phyloP scores from a whole-genome alignment of 2,888 invertebrate genomes.

The Euplexia lucipara region DNA sequence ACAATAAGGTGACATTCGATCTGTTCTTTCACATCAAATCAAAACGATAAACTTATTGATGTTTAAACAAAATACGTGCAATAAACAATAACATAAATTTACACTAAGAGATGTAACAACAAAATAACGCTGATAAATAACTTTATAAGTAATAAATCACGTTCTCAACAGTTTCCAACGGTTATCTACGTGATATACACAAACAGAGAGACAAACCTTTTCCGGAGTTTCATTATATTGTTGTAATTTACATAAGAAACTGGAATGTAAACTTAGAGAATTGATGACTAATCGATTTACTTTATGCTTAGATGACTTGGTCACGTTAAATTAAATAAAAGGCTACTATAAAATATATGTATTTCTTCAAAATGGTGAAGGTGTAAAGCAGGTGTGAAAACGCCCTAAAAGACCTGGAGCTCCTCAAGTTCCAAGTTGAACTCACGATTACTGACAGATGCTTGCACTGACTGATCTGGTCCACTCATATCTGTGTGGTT shows the following conservation, averaged over 20 bases:
- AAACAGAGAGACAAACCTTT: slow-evolving; percentile 55
- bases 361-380: neutral
- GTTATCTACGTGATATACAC: slow-evolving; percentile 62
- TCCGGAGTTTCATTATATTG: slow-evolving; percentile 36
- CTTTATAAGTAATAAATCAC: slow-evolving; percentile 46
- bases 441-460: too few species aligned
- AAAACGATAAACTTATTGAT: slow-evolving; percentile 53
- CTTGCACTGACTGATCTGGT: too few species aligned
- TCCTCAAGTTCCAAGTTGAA: too few species aligned
- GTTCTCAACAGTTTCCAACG: slow-evolving; percentile 18
- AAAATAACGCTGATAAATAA: slow-evolving; percentile 54
- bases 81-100: slow-evolving; percentile 59
- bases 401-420: too few species aligned
- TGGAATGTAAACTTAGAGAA: slow-evolving; percentile 14
- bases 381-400: too few species aligned
- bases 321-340: too few species aligned
- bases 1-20: slow-evolving; percentile 44
- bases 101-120: slow-evolving; percentile 44
- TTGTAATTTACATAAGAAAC: slow-evolving; percentile 30
- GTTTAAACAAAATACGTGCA: slow-evolving; percentile 56
- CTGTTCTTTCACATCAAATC: slow-evolving; percentile 25
- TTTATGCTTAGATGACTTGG: too few species aligned
- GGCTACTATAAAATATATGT: too few species aligned
- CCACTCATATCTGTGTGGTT: too few species aligned
- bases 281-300: slow-evolving; percentile 28